Evolutionary conservation across 1,140 invertebrate species (phyloP).

Genomic region (Magallana angulata): DNA sequence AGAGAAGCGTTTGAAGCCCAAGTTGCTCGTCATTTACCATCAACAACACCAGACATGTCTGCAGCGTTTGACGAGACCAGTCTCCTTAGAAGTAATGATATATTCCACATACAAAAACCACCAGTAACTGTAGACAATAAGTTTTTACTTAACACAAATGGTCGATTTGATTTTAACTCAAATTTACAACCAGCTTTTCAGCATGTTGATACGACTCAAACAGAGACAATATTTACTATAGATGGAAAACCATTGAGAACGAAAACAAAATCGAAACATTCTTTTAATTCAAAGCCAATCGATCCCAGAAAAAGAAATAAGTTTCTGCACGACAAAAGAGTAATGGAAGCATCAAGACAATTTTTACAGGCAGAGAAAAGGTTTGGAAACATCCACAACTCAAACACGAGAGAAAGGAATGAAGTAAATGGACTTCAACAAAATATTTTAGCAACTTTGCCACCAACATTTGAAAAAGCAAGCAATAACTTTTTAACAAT

Average conservation of each 20-base stretch:
- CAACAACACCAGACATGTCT: constrained; percentile 18
- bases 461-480: constrained; percentile 6
- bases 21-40: not conserved
- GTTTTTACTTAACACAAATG: not conserved
- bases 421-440: not conserved
- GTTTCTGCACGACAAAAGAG: not conserved
- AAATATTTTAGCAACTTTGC: constrained; percentile 8
- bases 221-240: not conserved
- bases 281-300: constrained; percentile 5
- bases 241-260: constrained; percentile 12
- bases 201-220: not conserved
- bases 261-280: constrained; percentile 4
- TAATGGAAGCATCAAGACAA: not conserved
- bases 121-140: not conserved
- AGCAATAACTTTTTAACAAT: not conserved
- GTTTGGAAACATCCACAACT: not conserved
- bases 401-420: not conserved
- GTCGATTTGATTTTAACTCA: not conserved
- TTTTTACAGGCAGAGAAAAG: not conserved
- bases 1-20: not conserved
- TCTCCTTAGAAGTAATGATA: not conserved
- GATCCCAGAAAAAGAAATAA: not conserved
- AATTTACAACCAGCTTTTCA: not conserved
- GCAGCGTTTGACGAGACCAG: not conserved
- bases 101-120: not conserved